Evolutionary conservation across 2,888 invertebrate genomes (phyloP).

Genomic region (Epirrita christyi): DNA sequence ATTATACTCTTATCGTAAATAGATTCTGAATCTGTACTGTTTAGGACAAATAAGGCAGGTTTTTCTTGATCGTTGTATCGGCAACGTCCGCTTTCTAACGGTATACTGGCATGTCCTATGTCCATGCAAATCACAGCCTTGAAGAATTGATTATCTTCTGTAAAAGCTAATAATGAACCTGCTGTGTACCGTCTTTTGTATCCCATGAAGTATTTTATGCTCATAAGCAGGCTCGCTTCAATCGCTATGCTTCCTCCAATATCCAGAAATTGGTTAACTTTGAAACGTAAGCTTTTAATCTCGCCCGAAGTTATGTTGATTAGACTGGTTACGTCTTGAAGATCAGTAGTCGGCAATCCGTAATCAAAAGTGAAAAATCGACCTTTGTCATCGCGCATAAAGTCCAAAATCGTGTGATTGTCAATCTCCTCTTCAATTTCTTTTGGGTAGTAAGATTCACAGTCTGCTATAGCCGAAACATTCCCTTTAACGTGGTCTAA

Average conservation of each 20-base stretch:
- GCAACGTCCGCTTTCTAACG: constrained; percentile 86
- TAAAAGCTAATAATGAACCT: constrained; percentile 65
- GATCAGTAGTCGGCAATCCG: constrained; percentile 86
- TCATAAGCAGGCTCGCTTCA: constrained; percentile 88
- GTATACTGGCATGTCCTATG: constrained; percentile 83
- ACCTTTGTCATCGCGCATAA: constrained; percentile 86
- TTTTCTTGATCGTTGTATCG: constrained; percentile 78
- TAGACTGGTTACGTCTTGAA: constrained; percentile 86
- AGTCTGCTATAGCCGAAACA: constrained; percentile 58
- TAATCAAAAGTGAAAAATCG: constrained; percentile 92
- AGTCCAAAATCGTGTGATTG: constrained; percentile 61
- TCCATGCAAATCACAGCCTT: constrained; percentile 87
- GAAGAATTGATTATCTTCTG: constrained; percentile 76
- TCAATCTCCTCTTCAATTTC: constrained; percentile 55
- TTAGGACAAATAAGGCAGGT: constrained; percentile 86
- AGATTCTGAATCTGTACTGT: constrained; percentile 86
- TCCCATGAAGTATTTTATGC: constrained; percentile 79
- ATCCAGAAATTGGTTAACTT: constrained; percentile 88
- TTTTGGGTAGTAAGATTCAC: constrained; percentile 62
- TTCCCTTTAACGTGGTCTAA: constrained; percentile 55
- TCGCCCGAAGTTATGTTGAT: constrained; percentile 88
- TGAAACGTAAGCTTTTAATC: constrained; percentile 88
- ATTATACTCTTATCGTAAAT: constrained; percentile 86
- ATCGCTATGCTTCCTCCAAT: constrained; percentile 92
- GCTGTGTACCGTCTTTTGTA: constrained; percentile 62